Evolutionary conservation across 2,113 vertebrate species (phyloP).

Genomic region (Trematocara stigmaticum): DNA sequence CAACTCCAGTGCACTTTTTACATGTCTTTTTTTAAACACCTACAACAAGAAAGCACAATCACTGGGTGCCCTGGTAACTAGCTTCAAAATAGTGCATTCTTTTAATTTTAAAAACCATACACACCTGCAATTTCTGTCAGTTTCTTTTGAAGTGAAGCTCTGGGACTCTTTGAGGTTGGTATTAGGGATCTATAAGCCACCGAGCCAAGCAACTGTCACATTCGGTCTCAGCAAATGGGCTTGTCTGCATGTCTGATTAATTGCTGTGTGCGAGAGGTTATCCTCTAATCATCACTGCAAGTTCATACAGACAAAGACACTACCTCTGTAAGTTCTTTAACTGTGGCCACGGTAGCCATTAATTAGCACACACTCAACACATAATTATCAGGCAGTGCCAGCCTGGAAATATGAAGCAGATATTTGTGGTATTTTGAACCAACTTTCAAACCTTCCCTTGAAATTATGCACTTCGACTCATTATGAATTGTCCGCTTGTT

Average conservation of each 20-base stretch:
- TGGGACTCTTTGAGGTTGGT: conserved; percentile 30
- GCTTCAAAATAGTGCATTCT: neutral
- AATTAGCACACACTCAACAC: conserved; percentile 32
- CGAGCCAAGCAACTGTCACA: conserved; percentile 39
- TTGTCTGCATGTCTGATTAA: conserved; percentile 55
- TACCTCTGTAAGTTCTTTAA: conserved; percentile 14
- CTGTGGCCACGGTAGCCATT: conserved; percentile 30
- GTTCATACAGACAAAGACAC: conserved; percentile 31
- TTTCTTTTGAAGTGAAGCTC: conserved; percentile 6
- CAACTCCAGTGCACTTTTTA: neutral
- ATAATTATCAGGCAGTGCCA: neutral
- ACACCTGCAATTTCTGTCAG: conserved; percentile 6
- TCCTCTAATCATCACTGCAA: conserved; percentile 49
- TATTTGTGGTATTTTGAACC: neutral
- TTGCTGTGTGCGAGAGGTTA: conserved; percentile 52
- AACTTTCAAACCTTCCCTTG: neutral
- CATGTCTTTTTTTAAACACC: neutral
- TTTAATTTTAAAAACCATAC: conserved; percentile 12
- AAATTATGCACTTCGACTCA: neutral
- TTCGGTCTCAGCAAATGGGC: conserved; percentile 9
- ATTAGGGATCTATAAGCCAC: conserved; percentile 1
- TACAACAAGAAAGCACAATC: neutral
- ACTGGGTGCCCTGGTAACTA: neutral
- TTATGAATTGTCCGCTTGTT: neutral
- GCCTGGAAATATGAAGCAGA: neutral